A percentile compares a stretch with the other conserved stretches of the same genome.
Conservation (phyloP, 2,797 vertebrate genomes). For the Erpetoichthys calabaricus region DNA sequence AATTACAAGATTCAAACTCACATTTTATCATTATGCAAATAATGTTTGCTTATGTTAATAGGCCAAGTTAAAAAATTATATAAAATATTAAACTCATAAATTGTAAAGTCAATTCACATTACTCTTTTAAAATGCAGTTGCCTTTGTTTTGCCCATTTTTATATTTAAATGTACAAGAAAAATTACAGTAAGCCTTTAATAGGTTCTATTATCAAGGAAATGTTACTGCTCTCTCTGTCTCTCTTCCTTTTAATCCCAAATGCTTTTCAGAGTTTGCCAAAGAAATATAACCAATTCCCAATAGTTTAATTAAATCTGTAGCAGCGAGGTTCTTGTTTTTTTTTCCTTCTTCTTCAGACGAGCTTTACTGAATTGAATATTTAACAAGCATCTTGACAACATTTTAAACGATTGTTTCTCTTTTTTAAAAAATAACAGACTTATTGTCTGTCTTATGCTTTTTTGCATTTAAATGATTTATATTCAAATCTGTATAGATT, state of each 20-base stretch:
- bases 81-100: too few relatives aligned
- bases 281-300: constrained; percentile 58
- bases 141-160: too few relatives aligned
- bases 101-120: too few relatives aligned
- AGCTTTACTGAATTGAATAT: constrained; percentile 50
- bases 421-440: constrained; percentile 13
- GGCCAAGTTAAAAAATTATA: too few relatives aligned
- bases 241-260: constrained; percentile 52
- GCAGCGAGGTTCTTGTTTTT: constrained; percentile 38
- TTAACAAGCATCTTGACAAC: constrained; percentile 45
- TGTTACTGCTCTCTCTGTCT: constrained; percentile 40
- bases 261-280: constrained; percentile 56
- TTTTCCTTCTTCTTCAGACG: constrained; percentile 29
- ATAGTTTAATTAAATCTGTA: constrained; percentile 57
- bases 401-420: constrained; percentile 45
- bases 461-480: too few relatives aligned
- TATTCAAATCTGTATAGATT: too few relatives aligned
- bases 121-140: too few relatives aligned
- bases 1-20: too few relatives aligned
- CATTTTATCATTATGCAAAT: too few relatives aligned
- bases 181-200: constrained; percentile 54
- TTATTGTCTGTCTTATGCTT: too few relatives aligned
- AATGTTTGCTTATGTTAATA: too few relatives aligned
- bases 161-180: constrained; percentile 4
- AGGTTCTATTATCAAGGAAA: constrained; percentile 56